These are phyloP conservation scores for Chrysomela aeneicollis DNA, from an alignment of 2,888 invertebrate genomes.

Conservation along the genomic window DNA sequence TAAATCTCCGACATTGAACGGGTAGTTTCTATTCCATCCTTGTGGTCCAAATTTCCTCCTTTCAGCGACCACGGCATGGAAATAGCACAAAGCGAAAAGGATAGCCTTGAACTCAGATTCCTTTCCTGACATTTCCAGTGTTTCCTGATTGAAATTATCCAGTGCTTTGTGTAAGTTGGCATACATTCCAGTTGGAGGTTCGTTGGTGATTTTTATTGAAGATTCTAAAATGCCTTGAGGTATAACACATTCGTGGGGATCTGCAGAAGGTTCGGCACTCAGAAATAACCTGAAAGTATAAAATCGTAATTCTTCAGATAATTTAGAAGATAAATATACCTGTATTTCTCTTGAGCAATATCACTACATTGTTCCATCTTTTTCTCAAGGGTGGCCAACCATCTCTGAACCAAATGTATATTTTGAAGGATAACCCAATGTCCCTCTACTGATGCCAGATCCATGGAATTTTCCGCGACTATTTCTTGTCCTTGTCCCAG, in stretches of 20 bases:
- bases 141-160: conserved; percentile 92
- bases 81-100: conserved; percentile 89
- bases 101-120: conserved; percentile 93
- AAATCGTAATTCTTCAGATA: not conserved
- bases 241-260: conserved; percentile 72
- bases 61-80: conserved; percentile 94
- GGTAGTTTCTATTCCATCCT: conserved; percentile 87
- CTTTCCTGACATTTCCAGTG: conserved; percentile 89
- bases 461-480: conserved; percentile 89
- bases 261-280: conserved; percentile 85
- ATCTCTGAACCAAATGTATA: conserved; percentile 88
- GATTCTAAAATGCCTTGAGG: conserved; percentile 91
- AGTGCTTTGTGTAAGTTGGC: conserved; percentile 93
- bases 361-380: conserved; percentile 85
- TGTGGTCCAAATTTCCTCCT: conserved; percentile 93
- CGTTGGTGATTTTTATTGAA: conserved; percentile 94
- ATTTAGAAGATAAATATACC: conserved; percentile 15
- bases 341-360: conserved; percentile 69
- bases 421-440: conserved; percentile 96
- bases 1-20: conserved; percentile 85
- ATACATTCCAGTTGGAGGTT: conserved; percentile 94
- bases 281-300: conserved; percentile 70
- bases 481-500: conserved; percentile 94
- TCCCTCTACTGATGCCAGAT: conserved; percentile 75
- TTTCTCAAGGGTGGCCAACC: conserved; percentile 90